These are phyloP conservation scores for Trochalopteron elliotii DNA, from an alignment of 2,113 vertebrate genomes.

Conservation along the genomic window DNA sequence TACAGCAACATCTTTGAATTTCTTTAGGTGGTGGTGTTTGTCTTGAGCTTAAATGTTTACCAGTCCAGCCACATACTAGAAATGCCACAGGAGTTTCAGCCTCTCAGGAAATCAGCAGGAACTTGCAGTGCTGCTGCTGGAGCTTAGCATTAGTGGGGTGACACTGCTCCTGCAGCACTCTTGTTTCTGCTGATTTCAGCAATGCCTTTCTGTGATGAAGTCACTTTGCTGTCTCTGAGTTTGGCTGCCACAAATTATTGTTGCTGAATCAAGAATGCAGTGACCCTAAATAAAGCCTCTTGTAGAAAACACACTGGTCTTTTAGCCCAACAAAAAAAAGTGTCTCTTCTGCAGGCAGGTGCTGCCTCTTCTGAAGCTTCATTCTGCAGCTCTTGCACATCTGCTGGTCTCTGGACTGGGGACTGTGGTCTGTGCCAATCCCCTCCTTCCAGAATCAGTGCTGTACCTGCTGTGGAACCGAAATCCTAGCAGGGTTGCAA, in stretches of 20 bases:
- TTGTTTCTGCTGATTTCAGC: background rate
- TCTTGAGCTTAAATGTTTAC: background rate
- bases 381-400: background rate
- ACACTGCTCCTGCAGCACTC: accelerated
- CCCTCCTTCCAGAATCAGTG: background rate
- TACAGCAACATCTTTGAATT: background rate
- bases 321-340: background rate
- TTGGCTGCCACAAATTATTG: background rate
- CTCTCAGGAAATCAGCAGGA: background rate
- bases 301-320: background rate
- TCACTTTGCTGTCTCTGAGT: background rate
- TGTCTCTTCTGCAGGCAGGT: background rate
- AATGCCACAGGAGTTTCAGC: background rate
- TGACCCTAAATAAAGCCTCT: background rate
- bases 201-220: background rate
- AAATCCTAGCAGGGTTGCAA: background rate
- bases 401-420: background rate
- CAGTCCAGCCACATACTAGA: background rate
- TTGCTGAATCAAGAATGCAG: background rate
- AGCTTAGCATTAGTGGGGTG: background rate
- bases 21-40: background rate
- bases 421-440: background rate
- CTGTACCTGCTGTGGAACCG: background rate
- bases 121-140: background rate
- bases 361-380: background rate